Conservation (phyloP, 2,113 vertebrate species). For the Toxotes jaculatrix region DNA sequence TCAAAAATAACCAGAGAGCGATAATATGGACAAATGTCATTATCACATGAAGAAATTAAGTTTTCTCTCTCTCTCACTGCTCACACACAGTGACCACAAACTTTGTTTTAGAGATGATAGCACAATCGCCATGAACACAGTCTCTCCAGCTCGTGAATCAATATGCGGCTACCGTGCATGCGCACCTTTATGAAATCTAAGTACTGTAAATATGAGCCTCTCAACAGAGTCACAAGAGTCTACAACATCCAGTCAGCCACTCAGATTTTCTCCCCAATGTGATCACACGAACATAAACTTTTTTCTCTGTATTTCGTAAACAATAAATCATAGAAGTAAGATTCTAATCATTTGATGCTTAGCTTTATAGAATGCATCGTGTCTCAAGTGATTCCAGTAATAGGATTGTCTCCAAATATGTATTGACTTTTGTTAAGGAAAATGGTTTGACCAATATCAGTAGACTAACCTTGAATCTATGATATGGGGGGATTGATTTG, state of each 20-base stretch:
- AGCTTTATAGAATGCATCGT: constrained; percentile 4
- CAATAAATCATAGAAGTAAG: constrained; percentile 17
- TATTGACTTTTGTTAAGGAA: constrained; percentile 52
- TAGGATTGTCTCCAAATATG: constrained; percentile 30
- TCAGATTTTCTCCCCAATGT: neutral
- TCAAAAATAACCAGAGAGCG: neutral
- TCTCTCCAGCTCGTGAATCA: constrained; percentile 14
- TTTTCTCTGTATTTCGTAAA: constrained; percentile 22
- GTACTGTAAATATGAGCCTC: constrained; percentile 19
- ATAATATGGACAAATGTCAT: neutral
- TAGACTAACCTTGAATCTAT: constrained; percentile 56
- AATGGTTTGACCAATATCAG: constrained; percentile 41
- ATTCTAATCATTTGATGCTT: constrained; percentile 26
- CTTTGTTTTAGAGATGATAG: neutral
- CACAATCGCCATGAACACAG: neutral
- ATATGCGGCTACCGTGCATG: constrained; percentile 1
- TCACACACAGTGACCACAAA: constrained; percentile 4
- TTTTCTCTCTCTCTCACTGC: neutral
- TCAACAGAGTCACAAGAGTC: constrained; percentile 25
- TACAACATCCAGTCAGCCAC: constrained; percentile 11
- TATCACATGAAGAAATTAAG: neutral
- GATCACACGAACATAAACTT: constrained; percentile 15
- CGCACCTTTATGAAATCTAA: constrained; percentile 33
- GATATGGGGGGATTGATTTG: constrained; percentile 59
- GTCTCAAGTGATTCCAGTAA: constrained; percentile 12